phyloP scores from a whole-genome alignment of 2,888 invertebrate species.

The Cryptocephalus moraei region DNA sequence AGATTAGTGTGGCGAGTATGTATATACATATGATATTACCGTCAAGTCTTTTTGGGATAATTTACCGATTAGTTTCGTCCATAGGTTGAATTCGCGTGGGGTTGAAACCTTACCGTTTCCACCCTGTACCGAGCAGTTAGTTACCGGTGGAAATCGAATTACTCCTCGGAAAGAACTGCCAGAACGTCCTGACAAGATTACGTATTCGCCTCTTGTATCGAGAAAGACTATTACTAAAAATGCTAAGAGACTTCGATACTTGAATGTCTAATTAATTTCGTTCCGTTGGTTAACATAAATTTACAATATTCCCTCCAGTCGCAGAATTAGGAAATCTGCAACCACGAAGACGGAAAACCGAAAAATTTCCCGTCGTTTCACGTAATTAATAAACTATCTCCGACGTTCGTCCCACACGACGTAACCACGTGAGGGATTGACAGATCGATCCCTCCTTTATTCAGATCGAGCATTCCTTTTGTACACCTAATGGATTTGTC shows the following conservation, averaged over 20 bases:
- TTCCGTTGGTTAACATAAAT: slow-evolving; percentile 36
- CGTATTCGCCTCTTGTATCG: slow-evolving; percentile 36
- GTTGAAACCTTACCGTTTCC: no score
- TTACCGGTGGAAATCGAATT: slow-evolving; percentile 29
- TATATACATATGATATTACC: no score
- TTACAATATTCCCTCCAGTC: slow-evolving; percentile 6
- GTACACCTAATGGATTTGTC: no score
- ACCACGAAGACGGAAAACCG: background rate
- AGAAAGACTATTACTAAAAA: slow-evolving; percentile 35
- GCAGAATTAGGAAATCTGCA: background rate
- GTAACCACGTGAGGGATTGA: no score
- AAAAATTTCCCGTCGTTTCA: slow-evolving; percentile 1
- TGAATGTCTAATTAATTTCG: slow-evolving; percentile 40
- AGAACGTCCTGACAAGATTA: slow-evolving; percentile 29
- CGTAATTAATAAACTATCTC: background rate
- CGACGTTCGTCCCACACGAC: no score
- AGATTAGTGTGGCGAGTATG: no score
- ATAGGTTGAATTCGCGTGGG: no score
- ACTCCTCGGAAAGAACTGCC: slow-evolving; percentile 23
- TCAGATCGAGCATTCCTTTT: no score
- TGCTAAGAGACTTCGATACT: slow-evolving; percentile 37
- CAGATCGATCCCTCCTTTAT: no score
- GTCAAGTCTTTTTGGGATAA: no score
- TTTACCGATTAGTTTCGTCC: no score
- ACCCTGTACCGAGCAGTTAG: background rate